Evolutionary conservation across 2,113 vertebrate species (phyloP).

Genomic region (Platichthys flesus): DNA sequence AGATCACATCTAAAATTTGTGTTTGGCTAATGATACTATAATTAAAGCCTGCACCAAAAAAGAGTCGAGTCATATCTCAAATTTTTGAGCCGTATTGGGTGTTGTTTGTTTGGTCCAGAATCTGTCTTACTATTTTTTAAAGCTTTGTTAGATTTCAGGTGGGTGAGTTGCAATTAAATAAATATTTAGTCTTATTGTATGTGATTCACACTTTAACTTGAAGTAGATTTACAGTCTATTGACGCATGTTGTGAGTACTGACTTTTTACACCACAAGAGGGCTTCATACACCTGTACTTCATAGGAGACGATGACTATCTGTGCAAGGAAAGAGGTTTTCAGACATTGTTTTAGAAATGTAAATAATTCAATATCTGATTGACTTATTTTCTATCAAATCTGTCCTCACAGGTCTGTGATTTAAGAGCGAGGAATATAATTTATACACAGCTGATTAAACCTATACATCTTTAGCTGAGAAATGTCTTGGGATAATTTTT

Average conservation of each 20-base stretch:
- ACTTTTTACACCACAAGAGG: slow-evolving; percentile 66
- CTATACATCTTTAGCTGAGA: background rate
- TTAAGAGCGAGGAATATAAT: too few relatives aligned
- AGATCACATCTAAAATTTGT: too few relatives aligned
- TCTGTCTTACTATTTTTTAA: background rate
- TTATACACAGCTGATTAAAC: background rate
- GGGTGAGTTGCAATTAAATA: background rate
- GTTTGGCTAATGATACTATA: too few relatives aligned
- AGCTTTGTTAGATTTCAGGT: background rate
- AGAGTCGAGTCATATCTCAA: background rate
- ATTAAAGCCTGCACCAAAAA: too few relatives aligned
- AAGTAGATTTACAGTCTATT: background rate
- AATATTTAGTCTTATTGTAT: background rate
- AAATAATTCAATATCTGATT: background rate
- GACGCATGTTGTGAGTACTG: background rate
- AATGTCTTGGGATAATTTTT: background rate
- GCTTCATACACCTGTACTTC: slow-evolving; percentile 48
- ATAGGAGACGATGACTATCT: background rate
- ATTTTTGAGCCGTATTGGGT: background rate
- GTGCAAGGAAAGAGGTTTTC: background rate
- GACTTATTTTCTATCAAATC: background rate
- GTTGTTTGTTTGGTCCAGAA: background rate
- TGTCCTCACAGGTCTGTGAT: too few relatives aligned
- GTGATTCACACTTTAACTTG: background rate
- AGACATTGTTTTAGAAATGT: background rate